Base-by-base conservation (phyloP, 1,140 invertebrate species). In the Chelonus insularis region DNA sequence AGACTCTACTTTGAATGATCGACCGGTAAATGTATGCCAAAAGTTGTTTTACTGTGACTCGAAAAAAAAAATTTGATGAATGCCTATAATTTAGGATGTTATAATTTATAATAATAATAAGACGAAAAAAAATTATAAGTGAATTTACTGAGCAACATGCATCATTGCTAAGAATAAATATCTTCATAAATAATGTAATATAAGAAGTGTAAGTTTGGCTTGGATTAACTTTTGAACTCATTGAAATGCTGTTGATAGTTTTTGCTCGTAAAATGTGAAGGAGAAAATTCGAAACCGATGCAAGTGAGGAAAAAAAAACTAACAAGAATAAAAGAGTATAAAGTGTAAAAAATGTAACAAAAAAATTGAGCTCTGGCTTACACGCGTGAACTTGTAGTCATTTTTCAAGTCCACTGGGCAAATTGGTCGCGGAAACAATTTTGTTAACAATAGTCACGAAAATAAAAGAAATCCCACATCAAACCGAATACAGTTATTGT, bases 381-480 rank as follows among this genome's bases (percentile, higher is more conserved):
- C 41, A 16, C 41, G 41, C 41, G 41, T 43, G 41, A 43, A 43
- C 41, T 43, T 45, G 58, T 29, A 39, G 60, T 64, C 63, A 64
- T 71, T 69, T 69, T 69, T 71, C 63, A 67, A 55, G 60, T 64
- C 65, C 63, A 64, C 50, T 59, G 61, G 59, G 65, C 67, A 68
- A 71, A 71, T 71, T 71, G 69, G 69, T 65, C 62, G 65, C 69
- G 64, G 66, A 69, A 67, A 69, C 63, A 67, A 65, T 69, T 68
- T 68, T 47, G 43, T 23, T 12, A 41, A 12, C 20, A 43, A 32
- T 29, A 29, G 9, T 29, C 12, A 43, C 37, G 1, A 16, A 43
- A 57, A n/a, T 16, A 43, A 16, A 18, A 43, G 16, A 14, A 43
- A 43, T 4, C 7, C 25, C 7, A 7, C 25, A 29, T 29, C 25